A percentile compares a stretch with the other conserved stretches of the same genome.
These are phyloP conservation scores for Cantharis rufa DNA, from an alignment of 2,888 invertebrate species.

Conservation along the genomic window DNA sequence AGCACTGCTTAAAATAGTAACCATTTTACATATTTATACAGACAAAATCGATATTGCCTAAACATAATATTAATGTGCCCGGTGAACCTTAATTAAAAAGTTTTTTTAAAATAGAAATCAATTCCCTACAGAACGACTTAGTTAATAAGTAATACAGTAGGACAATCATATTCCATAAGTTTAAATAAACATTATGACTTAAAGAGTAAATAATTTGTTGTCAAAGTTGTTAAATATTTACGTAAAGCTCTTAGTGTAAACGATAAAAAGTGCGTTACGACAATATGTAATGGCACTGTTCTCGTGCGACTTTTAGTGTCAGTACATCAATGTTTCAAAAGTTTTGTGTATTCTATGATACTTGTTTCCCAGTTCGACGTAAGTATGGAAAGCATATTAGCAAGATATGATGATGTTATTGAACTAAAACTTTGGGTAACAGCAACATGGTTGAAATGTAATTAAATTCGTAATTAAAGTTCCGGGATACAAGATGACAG, in stretches of 20 bases:
- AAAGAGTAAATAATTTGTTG: conserved; percentile 11
- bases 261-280: conserved; percentile 1
- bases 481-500: conserved; percentile 43
- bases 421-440: conserved; percentile 29
- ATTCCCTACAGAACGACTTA: neutral
- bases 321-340: conserved; percentile 8
- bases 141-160: neutral
- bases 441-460: conserved; percentile 44
- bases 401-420: conserved; percentile 39
- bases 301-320: conserved; percentile 9
- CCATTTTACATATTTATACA: neutral
- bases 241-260: conserved; percentile 15
- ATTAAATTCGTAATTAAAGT: conserved; percentile 48
- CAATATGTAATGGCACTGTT: conserved; percentile 7
- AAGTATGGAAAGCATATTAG: conserved; percentile 25
- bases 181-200: neutral
- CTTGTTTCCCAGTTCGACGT: conserved; percentile 1
- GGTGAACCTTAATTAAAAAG: neutral
- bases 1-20: neutral
- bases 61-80: neutral
- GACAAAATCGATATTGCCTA: neutral
- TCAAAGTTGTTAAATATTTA: conserved; percentile 14
- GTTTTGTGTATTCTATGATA: neutral
- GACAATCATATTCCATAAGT: neutral
- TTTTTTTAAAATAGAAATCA: neutral